Evolutionary conservation across 30 jellyfish, hydroid and myxozoan species (phyloP), one percentile per base, ranked within the genome.

Genomic region (Rhopilema esculentum): DNA sequence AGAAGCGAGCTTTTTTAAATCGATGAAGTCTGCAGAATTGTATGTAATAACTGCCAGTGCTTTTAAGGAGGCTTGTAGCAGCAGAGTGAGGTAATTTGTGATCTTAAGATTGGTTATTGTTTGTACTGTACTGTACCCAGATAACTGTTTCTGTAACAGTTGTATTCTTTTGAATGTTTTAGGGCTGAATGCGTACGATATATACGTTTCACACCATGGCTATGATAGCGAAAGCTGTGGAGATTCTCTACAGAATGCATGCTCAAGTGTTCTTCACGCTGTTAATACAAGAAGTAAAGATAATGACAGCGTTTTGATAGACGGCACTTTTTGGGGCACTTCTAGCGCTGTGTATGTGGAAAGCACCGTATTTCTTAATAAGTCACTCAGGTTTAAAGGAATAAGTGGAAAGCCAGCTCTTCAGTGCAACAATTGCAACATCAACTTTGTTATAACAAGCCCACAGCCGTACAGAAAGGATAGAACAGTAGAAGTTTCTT

Each of bases 301-400:
- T 24, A 16, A 67, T 21, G 77, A 20, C 49, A n/a, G 1, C 1
- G 18, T 67, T 16, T 1, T 8, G 40, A 67, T 67, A 24, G 77
- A 67, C 49, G 77, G 77, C 2, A 8, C 49, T 22, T 67, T 67
- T 23, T 67, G 77, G 77, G 77, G 49, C 4, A 23, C 21, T 17
- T 52, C 77, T 23, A n/a, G n/a, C n/a, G 77, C 77, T 23, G 7
- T 9, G 7, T 67, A 7, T 52, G 2, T 8, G 6, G 77, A 67
- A 22, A 21, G 8, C 1, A 23, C 26, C 48, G 29, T 67, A 20
- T 1, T 7, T 16, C 16, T 67, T 8, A 24, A 49, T 8, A 67
- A 67, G 48, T 16, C 77, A 1, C 20, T 67, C 8, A 12, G 29
- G 24, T 7, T 67, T 17, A 22, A 24, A 16, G 77, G 77, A 22